These are phyloP conservation scores for Pithys albifrons DNA, from an alignment of 2,113 vertebrate species.

Conservation along the genomic window DNA sequence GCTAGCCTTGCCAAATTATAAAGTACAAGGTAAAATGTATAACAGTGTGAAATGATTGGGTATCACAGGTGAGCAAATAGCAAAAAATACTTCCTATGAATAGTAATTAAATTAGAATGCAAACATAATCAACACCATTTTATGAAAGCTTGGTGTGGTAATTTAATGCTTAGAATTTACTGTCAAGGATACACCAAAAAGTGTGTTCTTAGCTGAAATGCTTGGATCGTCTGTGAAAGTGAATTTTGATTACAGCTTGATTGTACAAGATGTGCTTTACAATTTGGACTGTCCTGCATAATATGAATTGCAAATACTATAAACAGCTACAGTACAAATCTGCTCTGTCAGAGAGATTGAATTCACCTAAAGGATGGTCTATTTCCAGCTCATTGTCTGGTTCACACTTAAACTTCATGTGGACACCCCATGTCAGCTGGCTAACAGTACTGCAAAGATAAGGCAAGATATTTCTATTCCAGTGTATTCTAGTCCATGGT, in stretches of 20 bases:
- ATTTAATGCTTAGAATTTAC: conserved; percentile 1
- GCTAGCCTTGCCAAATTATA: not conserved
- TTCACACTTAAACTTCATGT: not conserved
- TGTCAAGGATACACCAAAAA: not conserved
- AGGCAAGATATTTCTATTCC: not conserved
- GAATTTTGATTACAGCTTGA: conserved; percentile 23
- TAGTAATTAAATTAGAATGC: conserved; percentile 14
- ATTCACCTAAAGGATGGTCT: not conserved
- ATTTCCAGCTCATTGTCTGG: not conserved
- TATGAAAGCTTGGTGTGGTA: not conserved
- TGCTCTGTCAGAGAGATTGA: not conserved
- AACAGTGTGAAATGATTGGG: not conserved
- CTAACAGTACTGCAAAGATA: not conserved
- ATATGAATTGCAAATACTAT: conserved; percentile 12
- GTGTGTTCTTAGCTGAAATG: not conserved
- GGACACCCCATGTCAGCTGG: not conserved
- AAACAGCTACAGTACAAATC: not conserved
- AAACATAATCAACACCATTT: not conserved
- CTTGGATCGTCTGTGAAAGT: not conserved
- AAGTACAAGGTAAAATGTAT: not conserved
- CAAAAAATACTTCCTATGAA: not conserved
- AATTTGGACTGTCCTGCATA: not conserved
- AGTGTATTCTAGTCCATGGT: rapidly evolving
- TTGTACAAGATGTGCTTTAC: conserved; percentile 11
- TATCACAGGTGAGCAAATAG: not conserved